Conservation (phyloP, 2,888 invertebrate genomes). For the Napeogenes sylphis region DNA sequence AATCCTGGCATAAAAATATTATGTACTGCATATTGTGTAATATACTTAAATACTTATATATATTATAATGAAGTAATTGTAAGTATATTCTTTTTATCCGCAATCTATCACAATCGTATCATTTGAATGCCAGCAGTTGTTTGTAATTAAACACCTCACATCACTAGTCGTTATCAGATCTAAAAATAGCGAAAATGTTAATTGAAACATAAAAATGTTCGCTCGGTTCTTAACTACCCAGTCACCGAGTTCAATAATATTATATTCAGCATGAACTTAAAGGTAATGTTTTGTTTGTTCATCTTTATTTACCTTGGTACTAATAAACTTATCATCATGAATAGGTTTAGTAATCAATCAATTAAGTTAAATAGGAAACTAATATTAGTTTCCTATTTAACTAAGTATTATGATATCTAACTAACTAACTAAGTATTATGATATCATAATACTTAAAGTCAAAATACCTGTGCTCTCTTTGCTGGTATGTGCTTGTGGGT, state of each 20-base stretch:
- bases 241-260: not conserved
- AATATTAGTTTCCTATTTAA: no score
- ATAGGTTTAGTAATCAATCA: no score
- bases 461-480: not conserved
- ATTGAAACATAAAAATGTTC: conserved; percentile 25
- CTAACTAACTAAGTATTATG: no score
- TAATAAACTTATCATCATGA: no score
- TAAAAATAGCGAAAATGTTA: conserved; percentile 26
- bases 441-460: no score
- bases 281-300: not conserved
- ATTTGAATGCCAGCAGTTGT: conserved; percentile 15
- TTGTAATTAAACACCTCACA: conserved; percentile 25
- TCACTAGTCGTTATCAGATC: conserved; percentile 20
- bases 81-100: conserved; percentile 13
- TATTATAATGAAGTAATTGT: not conserved
- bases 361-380: no score
- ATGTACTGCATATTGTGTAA: no score
- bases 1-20: no score
- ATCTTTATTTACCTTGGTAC: not conserved
- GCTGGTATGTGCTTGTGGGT: not conserved
- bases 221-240: not conserved
- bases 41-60: no score
- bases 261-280: not conserved
- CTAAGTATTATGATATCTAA: no score
- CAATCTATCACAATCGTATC: conserved; percentile 12